Evolutionary conservation across 2,888 invertebrate species (phyloP), one percentile per base, ranked within the genome.

Genomic region (Drosophila borborema): DNA sequence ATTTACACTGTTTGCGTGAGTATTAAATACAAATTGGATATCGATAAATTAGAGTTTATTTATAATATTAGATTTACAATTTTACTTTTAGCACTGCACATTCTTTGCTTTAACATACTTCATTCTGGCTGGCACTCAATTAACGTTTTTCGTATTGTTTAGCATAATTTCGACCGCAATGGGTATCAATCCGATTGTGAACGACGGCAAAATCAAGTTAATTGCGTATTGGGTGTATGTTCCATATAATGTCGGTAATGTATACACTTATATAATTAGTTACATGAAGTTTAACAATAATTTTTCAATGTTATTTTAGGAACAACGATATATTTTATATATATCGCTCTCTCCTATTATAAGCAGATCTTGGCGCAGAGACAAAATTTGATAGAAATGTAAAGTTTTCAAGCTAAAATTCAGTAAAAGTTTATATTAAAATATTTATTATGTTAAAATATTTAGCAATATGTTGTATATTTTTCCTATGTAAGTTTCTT

Each of bases 401-500:
- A 0, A 20, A 53, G 20, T 20, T 18, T 20, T 53, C 49, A 31
- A 31, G 5, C 10, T 6, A 18, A 34, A 51, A 12, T 51, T 51
- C 18, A 10, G 28, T 28, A 28, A 28, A 28, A 28, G 28, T 28
- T 16, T 16, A 2, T 2, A 54, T 20, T 38, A 54, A 54, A 31
- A n/a, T 28, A 28, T 28, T n/a, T 8, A 16, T 7, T 16, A 2
- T 2, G 38, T 20, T 38, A 54, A 54, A 31, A n/a, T 28, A 28
- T 28, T n/a, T 8, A 16, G 9, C 23, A 46, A 28, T 48, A 28
- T 28, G 1, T 2, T 16, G 1, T 8, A 8, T 1, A 63, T 64
- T 18, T 51, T 7, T 16, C 31, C 59, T 54, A 41, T 63, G 5
- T 20, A 20, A 12, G 63, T 61, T 63, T 63, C 51, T 41, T 31